Conservation (phyloP, 2,888 invertebrate species). For the Priocnemis perturbator region DNA sequence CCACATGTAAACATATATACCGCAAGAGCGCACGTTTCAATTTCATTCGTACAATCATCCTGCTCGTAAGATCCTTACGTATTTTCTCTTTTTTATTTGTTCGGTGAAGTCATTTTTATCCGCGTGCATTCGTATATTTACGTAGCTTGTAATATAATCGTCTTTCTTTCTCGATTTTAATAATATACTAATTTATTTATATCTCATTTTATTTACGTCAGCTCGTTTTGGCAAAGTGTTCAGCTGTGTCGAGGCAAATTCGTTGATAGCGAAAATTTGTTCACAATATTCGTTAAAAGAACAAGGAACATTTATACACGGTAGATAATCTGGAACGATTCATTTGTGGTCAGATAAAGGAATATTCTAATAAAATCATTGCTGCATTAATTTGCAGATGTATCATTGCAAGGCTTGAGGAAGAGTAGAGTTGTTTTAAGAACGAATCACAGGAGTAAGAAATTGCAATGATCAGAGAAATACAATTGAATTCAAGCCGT, state of each 20-base stretch:
- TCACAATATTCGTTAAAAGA: conserved; percentile 43
- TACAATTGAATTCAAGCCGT: conserved; percentile 49
- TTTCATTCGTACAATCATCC: conserved; percentile 37
- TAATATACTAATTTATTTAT: conserved; percentile 55
- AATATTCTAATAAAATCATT: too few relatives aligned
- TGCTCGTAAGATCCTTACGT: conserved; percentile 40
- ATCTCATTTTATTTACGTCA: conserved; percentile 53
- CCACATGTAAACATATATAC: conserved; percentile 23
- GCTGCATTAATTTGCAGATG: too few relatives aligned
- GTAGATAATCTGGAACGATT: not conserved
- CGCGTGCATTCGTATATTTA: conserved; percentile 48
- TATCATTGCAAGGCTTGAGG: not conserved
- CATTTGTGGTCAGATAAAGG: too few relatives aligned
- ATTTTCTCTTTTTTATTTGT: not conserved
- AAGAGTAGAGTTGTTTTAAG: conserved; percentile 6
- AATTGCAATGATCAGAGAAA: not conserved
- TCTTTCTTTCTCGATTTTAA: conserved; percentile 36
- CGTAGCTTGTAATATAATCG: conserved; percentile 48
- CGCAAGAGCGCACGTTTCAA: conserved; percentile 32
- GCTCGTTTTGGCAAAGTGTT: conserved; percentile 61
- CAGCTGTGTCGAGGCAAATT: conserved; percentile 62
- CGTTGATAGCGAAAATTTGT: conserved; percentile 62
- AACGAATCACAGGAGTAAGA: conserved; percentile 20
- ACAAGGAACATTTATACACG: not conserved
- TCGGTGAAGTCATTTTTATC: conserved; percentile 37